A percentile compares a stretch with the other conserved stretches of the same genome.
Conservation (phyloP, 2,113 vertebrate species). For the Okapia johnstoni region DNA sequence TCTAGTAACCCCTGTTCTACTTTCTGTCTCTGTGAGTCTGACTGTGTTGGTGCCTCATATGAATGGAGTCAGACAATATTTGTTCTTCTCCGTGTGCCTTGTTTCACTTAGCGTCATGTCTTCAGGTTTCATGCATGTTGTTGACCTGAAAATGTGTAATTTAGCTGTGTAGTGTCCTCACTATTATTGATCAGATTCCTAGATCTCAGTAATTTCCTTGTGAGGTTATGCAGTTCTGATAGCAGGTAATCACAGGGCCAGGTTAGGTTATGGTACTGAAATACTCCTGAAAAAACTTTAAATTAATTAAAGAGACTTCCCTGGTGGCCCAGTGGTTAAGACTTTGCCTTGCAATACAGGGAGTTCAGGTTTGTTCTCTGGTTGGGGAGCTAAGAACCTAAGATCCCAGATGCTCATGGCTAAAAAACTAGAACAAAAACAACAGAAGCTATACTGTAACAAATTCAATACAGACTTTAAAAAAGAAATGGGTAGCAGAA, state of each 20-base stretch:
- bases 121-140: neutral
- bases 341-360: neutral
- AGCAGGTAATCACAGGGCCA: neutral
- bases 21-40: neutral
- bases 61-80: accelerated
- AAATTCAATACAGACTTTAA: neutral
- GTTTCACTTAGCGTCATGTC: neutral
- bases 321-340: neutral
- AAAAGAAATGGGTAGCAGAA: neutral
- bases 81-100: neutral
- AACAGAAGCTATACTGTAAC: neutral
- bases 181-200: neutral
- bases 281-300: neutral
- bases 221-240: neutral
- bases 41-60: accelerated
- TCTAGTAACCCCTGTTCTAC: neutral
- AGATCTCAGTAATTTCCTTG: neutral
- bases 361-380: neutral
- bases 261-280: neutral
- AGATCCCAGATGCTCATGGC: neutral
- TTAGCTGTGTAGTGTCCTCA: neutral
- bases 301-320: neutral
- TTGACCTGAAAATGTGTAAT: neutral
- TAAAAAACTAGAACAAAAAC: neutral
- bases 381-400: neutral